These are phyloP conservation scores for Sarcophaga carnaria DNA, from an alignment of 2,888 invertebrate species.

Conservation along the genomic window DNA sequence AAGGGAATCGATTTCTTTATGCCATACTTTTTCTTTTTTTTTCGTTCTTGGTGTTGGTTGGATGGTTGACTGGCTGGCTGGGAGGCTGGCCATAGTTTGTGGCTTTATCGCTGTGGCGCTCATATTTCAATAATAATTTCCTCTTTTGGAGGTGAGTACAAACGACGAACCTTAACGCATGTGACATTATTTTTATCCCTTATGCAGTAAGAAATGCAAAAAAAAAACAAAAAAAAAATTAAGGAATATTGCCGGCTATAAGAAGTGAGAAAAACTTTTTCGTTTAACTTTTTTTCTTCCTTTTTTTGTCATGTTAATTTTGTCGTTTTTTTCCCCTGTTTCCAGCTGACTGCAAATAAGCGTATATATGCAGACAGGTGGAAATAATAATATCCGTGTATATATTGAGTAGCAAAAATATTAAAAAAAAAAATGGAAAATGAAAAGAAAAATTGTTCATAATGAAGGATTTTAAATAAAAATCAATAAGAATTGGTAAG, in stretches of 20 bases:
- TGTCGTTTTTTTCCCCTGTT: neutral
- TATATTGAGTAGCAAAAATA: neutral
- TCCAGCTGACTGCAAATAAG: slow-evolving; percentile 51
- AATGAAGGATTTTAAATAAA: slow-evolving; percentile 50
- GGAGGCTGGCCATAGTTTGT: neutral
- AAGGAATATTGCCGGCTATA: too few species aligned
- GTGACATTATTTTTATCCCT: slow-evolving; percentile 36
- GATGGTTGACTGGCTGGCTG: too few species aligned
- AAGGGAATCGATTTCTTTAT: slow-evolving; percentile 1
- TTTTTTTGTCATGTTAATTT: too few species aligned
- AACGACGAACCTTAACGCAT: slow-evolving; percentile 25
- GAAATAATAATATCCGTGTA: slow-evolving; percentile 53
- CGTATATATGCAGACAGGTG: slow-evolving; percentile 58
- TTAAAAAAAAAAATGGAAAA: too few species aligned
- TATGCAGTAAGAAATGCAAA: neutral
- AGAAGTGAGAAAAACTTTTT: slow-evolving; percentile 31
- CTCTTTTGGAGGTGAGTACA: slow-evolving; percentile 6
- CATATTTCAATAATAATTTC: slow-evolving; percentile 7
- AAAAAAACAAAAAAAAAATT: neutral
- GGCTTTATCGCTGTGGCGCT: neutral
- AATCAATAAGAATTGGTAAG: slow-evolving; percentile 43
- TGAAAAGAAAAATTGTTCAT: slow-evolving; percentile 29
- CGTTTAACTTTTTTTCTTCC: slow-evolving; percentile 25
- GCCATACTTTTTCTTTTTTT: neutral
- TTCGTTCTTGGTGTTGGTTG: neutral